Evolutionary conservation across 1,140 invertebrate genomes (phyloP), one percentile per base, ranked within the genome.

Genomic region (Leptestheria dahalacensis): DNA sequence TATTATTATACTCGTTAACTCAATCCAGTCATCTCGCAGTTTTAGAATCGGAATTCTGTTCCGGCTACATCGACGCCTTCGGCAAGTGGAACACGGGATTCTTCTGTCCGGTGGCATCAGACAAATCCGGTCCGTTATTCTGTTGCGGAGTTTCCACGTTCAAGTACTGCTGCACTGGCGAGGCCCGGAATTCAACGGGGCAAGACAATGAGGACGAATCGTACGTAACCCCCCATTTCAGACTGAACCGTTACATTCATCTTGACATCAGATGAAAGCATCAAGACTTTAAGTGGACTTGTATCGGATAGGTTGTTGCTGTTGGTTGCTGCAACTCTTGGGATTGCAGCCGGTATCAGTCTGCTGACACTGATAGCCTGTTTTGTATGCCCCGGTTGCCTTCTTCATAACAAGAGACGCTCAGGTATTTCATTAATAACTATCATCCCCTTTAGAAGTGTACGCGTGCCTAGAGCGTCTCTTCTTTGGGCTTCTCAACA

Each of bases 1-100:
- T 41, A 9, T 41, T 41, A 6, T 9, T 41, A 41, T 41, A 41
- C 33, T 41, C 6, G 33, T 6, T 41, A 41, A 41, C 33, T n/a
- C n/a, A n/a, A n/a, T n/a, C n/a, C n/a, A n/a, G n/a, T n/a, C 6
- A 41, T 9, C 33, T 9, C 15, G 33, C 6, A 73, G 72, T 71
- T 12, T 61, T 73, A 26, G 69, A 68, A 2, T 60, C 64, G 9
- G 72, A 74, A 25, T 74, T 69, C 63, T 75, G 74, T 60, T 71
- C 73, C 1, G 74, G 74, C 11, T 75, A 71, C 62, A 66, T 66
- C 6, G 74, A 75, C 59, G 63, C 61, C 24, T 68, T 70, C 57
- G 72, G 72, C n/a, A 71, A 73, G 58, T 75, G 74, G 74, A 75
- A 75, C 62, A 75, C 68, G 24, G 74, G 74, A 0, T 75, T 75